Conservation (phyloP, 2,797 vertebrate species). For the Malacoraja senta region DNA sequence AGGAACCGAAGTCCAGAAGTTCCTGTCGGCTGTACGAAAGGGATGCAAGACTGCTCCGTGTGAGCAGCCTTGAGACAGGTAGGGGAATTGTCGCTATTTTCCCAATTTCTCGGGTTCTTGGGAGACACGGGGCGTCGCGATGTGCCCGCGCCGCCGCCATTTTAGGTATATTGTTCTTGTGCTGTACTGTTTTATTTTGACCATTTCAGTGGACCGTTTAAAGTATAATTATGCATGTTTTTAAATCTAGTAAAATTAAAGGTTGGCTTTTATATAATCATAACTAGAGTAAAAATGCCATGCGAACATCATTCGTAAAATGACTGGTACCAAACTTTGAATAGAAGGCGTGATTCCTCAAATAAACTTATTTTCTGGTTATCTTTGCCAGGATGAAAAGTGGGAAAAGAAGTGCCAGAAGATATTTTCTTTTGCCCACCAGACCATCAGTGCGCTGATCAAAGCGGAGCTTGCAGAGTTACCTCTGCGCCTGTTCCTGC, state of each 20-base stretch:
- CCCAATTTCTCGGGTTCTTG: no score
- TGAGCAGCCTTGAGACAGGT: no score
- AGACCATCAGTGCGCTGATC: slow-evolving; percentile 94
- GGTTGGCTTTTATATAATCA: neutral
- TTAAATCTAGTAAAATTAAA: neutral
- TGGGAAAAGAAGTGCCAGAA: slow-evolving; percentile 99
- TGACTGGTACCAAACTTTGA: neutral
- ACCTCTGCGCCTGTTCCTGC: slow-evolving; percentile 89
- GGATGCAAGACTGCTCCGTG: no score
- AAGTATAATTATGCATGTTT: neutral
- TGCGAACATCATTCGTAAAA: neutral
- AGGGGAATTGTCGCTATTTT: no score
- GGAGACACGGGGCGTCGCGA: no score
- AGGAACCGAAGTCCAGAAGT: no score
- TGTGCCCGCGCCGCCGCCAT: no score
- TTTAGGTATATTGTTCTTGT: no score
- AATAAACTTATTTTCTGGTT: slow-evolving; percentile 31
- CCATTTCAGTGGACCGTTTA: neutral
- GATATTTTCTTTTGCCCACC: slow-evolving; percentile 96
- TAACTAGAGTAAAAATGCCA: neutral
- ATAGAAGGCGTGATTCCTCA: neutral
- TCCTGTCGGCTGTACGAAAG: no score
- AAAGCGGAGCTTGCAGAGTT: slow-evolving; percentile 93
- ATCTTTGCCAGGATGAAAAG: slow-evolving; percentile 78
- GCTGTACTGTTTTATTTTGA: no score